These are phyloP conservation scores for Procavia capensis DNA, from an alignment of 2,113 vertebrate species.

Conservation along the genomic window DNA sequence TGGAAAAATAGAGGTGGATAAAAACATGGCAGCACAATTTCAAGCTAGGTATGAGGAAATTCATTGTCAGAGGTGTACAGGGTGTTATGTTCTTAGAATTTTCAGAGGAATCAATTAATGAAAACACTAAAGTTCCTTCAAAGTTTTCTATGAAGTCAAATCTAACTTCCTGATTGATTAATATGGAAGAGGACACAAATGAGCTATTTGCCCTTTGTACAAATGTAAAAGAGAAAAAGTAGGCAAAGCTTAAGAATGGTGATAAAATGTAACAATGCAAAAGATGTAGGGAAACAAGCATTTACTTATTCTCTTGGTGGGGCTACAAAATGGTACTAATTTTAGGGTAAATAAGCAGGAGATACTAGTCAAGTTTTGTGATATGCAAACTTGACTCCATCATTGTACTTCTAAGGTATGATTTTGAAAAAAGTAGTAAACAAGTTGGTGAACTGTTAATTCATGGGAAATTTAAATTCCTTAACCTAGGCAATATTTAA, in stretches of 20 bases:
- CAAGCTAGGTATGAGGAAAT: neutral
- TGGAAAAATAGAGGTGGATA: neutral
- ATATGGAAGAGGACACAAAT: neutral
- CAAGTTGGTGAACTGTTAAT: neutral
- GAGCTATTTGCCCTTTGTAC: neutral
- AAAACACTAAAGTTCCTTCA: neutral
- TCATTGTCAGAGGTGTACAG: neutral
- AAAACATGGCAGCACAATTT: neutral
- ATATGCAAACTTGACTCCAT: neutral
- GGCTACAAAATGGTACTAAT: neutral
- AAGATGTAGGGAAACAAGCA: neutral
- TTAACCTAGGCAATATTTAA: neutral
- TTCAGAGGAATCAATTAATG: neutral
- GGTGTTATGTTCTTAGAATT: neutral
- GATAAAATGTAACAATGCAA: neutral
- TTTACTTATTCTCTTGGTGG: neutral
- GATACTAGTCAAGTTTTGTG: neutral
- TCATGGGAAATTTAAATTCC: neutral
- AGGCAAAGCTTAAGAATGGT: neutral
- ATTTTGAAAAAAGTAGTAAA: neutral
- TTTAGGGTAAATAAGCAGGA: neutral
- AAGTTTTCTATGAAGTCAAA: neutral
- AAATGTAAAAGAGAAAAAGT: slow-evolving; percentile 18
- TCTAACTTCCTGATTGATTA: neutral
- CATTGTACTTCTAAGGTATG: neutral